A percentile compares a stretch with the other conserved stretches of the same genome.
Conservation (phyloP, 2,797 vertebrate species). For the Sphaeramia orbicularis region DNA sequence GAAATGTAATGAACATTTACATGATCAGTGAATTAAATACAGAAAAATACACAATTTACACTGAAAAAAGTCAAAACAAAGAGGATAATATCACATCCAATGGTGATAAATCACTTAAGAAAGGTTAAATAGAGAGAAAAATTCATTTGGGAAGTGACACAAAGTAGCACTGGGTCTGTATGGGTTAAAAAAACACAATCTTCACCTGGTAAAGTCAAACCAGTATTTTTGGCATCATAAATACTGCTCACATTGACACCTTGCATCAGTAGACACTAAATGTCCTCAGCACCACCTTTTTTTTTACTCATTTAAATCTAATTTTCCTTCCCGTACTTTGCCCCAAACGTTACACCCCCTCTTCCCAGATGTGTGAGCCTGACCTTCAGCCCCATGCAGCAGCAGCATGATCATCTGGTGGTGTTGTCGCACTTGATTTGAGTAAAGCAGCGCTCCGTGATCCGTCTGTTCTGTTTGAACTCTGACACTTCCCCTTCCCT, state of each 20-base stretch:
- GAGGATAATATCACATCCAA: too few relatives aligned
- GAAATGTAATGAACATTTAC: too few relatives aligned
- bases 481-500: conserved; percentile 55
- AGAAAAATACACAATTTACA: too few relatives aligned
- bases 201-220: conserved; percentile 21
- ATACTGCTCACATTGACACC: conserved; percentile 17
- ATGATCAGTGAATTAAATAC: too few relatives aligned
- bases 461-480: conserved; percentile 51
- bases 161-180: too few relatives aligned
- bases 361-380: conserved; percentile 29
- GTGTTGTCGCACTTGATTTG: conserved; percentile 42
- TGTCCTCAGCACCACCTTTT: not conserved
- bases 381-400: conserved; percentile 10
- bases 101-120: too few relatives aligned
- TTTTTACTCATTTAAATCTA: conserved; percentile 6
- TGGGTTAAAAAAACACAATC: too few relatives aligned
- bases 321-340: not conserved
- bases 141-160: too few relatives aligned
- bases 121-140: too few relatives aligned
- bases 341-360: conserved; percentile 13
- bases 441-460: conserved; percentile 27
- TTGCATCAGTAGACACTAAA: not conserved
- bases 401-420: conserved; percentile 24
- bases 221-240: conserved; percentile 5
- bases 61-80: too few relatives aligned